Conservation (phyloP, 2,113 vertebrate species). For the Paradoxurus hermaphroditus region DNA sequence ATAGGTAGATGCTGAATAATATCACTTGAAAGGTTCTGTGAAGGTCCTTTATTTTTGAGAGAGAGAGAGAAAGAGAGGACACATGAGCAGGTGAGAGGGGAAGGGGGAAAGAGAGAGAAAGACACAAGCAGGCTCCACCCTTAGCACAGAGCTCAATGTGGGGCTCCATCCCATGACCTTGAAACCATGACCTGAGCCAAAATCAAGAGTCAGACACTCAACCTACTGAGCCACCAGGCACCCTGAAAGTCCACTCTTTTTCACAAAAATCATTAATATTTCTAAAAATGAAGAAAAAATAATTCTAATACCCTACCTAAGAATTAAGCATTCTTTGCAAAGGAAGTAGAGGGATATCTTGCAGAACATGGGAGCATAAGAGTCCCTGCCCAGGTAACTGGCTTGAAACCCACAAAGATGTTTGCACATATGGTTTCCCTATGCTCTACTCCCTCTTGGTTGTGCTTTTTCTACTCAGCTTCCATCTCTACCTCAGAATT, state of each 20-base stretch:
- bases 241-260: not conserved
- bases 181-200: too few species aligned
- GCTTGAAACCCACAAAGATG: not conserved
- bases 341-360: not conserved
- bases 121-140: too few species aligned
- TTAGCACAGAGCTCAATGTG: too few species aligned
- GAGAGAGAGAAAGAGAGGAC: too few species aligned
- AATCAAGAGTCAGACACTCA: too few species aligned
- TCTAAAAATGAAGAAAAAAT: not conserved
- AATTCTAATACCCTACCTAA: not conserved
- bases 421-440: not conserved
- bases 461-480: not conserved
- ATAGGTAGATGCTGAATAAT: not conserved
- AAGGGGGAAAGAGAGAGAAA: too few species aligned
- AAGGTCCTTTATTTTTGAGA: not conserved
- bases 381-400: not conserved
- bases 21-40: not conserved
- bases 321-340: not conserved
- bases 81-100: too few species aligned
- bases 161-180: too few species aligned
- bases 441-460: not conserved
- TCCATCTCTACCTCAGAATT: not conserved
- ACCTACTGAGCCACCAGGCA: too few species aligned
- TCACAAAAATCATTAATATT: not conserved
- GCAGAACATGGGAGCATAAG: not conserved